Conservation (phyloP, 2,888 invertebrate species). For the Corythucha ciliata region DNA sequence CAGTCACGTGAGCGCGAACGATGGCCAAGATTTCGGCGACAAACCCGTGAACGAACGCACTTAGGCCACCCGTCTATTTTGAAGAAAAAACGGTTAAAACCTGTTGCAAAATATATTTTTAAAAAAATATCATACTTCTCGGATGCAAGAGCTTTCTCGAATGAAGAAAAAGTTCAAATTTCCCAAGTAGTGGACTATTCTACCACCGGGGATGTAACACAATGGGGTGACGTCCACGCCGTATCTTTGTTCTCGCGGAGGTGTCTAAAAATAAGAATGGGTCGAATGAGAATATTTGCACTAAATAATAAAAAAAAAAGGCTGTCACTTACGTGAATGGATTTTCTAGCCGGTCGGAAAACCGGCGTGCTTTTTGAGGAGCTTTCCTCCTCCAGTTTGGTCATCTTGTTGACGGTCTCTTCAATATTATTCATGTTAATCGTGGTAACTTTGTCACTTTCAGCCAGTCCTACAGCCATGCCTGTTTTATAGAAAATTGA, state of each 20-base stretch:
- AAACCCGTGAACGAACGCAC: constrained; percentile 90
- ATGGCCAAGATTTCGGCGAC: constrained; percentile 88
- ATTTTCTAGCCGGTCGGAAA: constrained; percentile 34
- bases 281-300: neutral
- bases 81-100: neutral
- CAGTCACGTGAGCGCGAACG: constrained; percentile 83
- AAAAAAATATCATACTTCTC: constrained; percentile 51
- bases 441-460: constrained; percentile 45
- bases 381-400: constrained; percentile 24
- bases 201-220: constrained; percentile 66
- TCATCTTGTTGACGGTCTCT: constrained; percentile 19
- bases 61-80: constrained; percentile 69
- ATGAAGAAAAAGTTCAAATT: constrained; percentile 91
- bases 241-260: constrained; percentile 44
- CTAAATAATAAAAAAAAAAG: constrained; percentile 7
- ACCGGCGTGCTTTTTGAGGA: constrained; percentile 25
- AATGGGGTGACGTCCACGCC: constrained; percentile 75
- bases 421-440: neutral
- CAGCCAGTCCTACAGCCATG: constrained; percentile 66
- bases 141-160: constrained; percentile 81
- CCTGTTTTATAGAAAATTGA: constrained; percentile 45
- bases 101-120: neutral
- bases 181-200: constrained; percentile 73
- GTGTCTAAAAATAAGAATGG: constrained; percentile 39
- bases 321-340: constrained; percentile 39